phyloP scores from a whole-genome alignment of 2,888 invertebrate genomes.

The Ophonus ardosiacus region DNA sequence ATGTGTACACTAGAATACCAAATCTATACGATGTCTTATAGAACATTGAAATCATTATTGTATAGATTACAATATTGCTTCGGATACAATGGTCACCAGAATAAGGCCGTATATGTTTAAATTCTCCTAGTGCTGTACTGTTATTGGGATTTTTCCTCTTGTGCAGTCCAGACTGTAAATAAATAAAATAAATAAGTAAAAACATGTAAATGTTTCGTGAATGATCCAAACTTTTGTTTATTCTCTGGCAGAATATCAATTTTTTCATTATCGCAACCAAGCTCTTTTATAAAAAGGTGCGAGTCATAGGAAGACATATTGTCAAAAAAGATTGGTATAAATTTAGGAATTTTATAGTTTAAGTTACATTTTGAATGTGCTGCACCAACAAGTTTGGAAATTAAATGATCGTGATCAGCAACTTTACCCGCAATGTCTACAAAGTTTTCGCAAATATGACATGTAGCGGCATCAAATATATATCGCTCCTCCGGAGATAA shows the following conservation, averaged over 20 bases:
- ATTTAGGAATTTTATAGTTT: conserved; percentile 66
- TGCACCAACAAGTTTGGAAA: conserved; percentile 67
- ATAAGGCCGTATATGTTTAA: too few relatives aligned
- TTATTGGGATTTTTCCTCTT: too few relatives aligned
- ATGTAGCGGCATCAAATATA: conserved; percentile 9
- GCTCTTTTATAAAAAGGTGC: conserved; percentile 69
- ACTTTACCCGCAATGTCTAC: conserved; percentile 25
- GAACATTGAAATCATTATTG: too few relatives aligned
- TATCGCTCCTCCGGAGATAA: neutral
- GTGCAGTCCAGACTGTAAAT: too few relatives aligned
- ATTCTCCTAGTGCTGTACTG: too few relatives aligned
- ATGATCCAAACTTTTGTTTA: conserved; percentile 70
- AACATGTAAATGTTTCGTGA: conserved; percentile 67
- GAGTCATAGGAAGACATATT: too few relatives aligned
- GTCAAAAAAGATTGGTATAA: conserved; percentile 55
- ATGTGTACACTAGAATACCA: too few relatives aligned
- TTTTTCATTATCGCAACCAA: conserved; percentile 67
- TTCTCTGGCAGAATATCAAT: conserved; percentile 67
- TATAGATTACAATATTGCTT: too few relatives aligned
- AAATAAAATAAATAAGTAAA: too few relatives aligned
- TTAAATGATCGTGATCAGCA: conserved; percentile 63
- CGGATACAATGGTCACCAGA: too few relatives aligned
- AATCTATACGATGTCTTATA: too few relatives aligned
- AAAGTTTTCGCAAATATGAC: too few relatives aligned
- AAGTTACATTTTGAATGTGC: conserved; percentile 67